A percentile compares a stretch with the other conserved stretches of the same genome.
Evolutionary conservation across 2,113 vertebrate species (phyloP).

Genomic region (Nettapus auritus): DNA sequence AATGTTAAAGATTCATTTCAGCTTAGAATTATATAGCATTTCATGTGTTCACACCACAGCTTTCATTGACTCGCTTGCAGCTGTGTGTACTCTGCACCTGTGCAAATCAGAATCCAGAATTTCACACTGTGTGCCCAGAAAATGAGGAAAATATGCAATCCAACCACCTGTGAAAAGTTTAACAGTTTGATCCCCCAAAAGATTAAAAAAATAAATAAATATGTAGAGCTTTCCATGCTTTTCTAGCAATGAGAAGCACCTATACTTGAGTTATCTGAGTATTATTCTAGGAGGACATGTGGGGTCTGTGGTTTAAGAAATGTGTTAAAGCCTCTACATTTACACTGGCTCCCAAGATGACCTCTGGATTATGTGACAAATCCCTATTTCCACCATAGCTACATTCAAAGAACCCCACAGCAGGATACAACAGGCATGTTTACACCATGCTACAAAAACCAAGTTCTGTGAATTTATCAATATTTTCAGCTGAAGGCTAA

Average conservation of each 20-base stretch:
- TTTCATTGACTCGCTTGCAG: conserved; percentile 45
- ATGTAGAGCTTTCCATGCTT: not conserved
- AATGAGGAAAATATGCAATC: not conserved
- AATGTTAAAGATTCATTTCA: conserved; percentile 11
- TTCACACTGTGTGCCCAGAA: not conserved
- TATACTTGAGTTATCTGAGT: not conserved
- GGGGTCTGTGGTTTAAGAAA: not conserved
- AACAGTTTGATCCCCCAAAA: not conserved
- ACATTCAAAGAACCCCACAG: not conserved
- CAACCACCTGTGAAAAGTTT: conserved; percentile 39
- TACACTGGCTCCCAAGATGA: not conserved
- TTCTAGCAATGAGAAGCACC: not conserved
- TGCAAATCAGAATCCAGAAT: conserved; percentile 35
- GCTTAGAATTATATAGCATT: not conserved
- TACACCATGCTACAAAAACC: not conserved
- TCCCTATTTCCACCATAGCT: not conserved
- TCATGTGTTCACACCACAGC: not conserved
- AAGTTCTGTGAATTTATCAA: not conserved
- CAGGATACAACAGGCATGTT: not conserved
- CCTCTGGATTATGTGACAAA: not conserved
- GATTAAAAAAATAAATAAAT: not conserved
- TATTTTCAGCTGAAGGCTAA: not conserved
- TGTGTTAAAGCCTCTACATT: not conserved
- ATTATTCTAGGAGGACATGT: not conserved
- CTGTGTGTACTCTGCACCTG: conserved; percentile 58